Percentiles rank a stretch among this genome's conserved stretches.
Conservation (phyloP, 2,113 vertebrate genomes). For the Nannospalax galili region DNA sequence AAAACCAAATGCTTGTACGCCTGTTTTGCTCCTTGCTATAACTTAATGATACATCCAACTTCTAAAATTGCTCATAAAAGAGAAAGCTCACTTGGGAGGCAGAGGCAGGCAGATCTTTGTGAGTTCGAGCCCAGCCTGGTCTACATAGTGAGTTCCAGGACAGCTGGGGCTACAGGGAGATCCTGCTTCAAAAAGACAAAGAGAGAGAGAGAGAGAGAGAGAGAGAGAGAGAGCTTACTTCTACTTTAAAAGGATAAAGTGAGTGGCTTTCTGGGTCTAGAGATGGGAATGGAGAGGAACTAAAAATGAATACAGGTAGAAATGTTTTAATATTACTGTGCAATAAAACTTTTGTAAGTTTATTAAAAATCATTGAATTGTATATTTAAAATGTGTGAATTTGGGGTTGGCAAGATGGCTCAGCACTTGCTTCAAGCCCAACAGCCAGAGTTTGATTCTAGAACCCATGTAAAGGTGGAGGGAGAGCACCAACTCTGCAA, state of each 20-base stretch:
- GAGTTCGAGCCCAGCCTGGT: no score
- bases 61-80: slow-evolving; percentile 26
- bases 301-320: background rate
- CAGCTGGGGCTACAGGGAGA: no score
- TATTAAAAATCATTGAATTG: slow-evolving; percentile 4
- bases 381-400: background rate
- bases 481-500: background rate
- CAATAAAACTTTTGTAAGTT: background rate
- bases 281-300: background rate
- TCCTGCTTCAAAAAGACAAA: no score
- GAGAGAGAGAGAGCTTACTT: slow-evolving; percentile 1
- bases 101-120: no score
- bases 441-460: background rate
- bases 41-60: background rate
- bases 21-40: background rate
- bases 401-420: background rate
- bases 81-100: slow-evolving; percentile 9
- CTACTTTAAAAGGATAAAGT: slow-evolving; percentile 10
- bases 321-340: slow-evolving; percentile 18
- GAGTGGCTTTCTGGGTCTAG: background rate
- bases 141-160: no score
- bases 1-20: background rate
- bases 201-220: no score
- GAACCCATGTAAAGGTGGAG: background rate
- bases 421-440: background rate